phyloP scores from a whole-genome alignment of 2,113 vertebrate species.

The Fulmarus glacialis region DNA sequence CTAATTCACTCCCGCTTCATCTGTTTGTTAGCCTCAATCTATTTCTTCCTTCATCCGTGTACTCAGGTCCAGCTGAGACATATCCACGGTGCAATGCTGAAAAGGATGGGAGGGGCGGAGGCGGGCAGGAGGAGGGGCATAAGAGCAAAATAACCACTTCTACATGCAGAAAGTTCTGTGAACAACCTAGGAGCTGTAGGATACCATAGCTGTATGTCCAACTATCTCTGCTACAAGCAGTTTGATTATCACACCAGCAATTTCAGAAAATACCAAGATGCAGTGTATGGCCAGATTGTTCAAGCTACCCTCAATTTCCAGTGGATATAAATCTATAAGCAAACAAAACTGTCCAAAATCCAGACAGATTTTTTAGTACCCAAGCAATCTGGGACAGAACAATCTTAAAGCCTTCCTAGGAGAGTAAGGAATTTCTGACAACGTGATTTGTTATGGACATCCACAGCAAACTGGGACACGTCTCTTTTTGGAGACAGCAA shows the following conservation, averaged over 20 bases:
- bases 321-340: not conserved
- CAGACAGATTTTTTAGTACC: not conserved
- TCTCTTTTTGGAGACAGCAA: not conserved
- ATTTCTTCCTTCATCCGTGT: not conserved
- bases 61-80: not conserved
- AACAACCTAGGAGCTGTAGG: not conserved
- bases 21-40: not conserved
- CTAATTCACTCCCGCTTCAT: not conserved
- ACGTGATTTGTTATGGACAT: not conserved
- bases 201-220: not conserved
- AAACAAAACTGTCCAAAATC: not conserved
- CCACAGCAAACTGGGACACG: not conserved
- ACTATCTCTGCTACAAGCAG: not conserved
- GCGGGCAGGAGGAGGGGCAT: not conserved
- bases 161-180: not conserved
- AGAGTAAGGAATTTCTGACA: not conserved
- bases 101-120: accelerated
- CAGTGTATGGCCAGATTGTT: not conserved
- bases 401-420: not conserved
- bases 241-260: not conserved
- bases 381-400: not conserved
- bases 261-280: not conserved
- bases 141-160: not conserved
- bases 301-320: not conserved
- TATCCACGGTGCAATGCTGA: not conserved